These are phyloP conservation scores for Etheostoma perlongum DNA, from an alignment of 2,797 vertebrate genomes.

Conservation along the genomic window DNA sequence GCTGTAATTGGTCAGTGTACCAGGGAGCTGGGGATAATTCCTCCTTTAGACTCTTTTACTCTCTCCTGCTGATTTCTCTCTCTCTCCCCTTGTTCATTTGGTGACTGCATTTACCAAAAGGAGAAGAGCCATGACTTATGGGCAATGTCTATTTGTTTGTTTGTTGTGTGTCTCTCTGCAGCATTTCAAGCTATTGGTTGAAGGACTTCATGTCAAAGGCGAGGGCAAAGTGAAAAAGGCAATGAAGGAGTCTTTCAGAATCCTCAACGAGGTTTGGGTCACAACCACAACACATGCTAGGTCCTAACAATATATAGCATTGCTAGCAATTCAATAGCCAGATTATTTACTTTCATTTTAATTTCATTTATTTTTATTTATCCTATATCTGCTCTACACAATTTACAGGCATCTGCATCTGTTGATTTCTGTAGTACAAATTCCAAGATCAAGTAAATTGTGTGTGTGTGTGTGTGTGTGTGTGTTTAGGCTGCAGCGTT, in stretches of 20 bases:
- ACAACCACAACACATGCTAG: background rate
- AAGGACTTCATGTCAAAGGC: constrained; percentile 92
- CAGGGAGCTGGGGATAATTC: constrained; percentile 51
- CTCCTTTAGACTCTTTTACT: constrained; percentile 31
- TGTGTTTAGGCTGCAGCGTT: constrained; percentile 87
- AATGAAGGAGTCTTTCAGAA: constrained; percentile 93
- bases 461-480: constrained; percentile 11
- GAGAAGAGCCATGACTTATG: background rate
- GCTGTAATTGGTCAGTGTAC: constrained; percentile 54
- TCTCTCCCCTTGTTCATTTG: background rate
- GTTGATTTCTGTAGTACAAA: background rate
- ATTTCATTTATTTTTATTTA: too few species aligned
- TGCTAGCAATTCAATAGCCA: background rate
- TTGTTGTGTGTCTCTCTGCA: constrained; percentile 60
- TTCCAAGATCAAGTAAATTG: background rate
- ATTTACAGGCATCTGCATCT: background rate
- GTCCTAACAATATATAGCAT: background rate
- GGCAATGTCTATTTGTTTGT: background rate
- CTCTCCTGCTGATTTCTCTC: constrained; percentile 10
- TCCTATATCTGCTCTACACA: background rate
- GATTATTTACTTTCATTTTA: background rate
- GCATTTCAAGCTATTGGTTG: constrained; percentile 96
- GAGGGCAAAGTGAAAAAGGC: constrained; percentile 93
- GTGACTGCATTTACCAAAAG: background rate
- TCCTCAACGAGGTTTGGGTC: constrained; percentile 90